Conservation (phyloP, 2,113 vertebrate species). For the Tyto alba region DNA sequence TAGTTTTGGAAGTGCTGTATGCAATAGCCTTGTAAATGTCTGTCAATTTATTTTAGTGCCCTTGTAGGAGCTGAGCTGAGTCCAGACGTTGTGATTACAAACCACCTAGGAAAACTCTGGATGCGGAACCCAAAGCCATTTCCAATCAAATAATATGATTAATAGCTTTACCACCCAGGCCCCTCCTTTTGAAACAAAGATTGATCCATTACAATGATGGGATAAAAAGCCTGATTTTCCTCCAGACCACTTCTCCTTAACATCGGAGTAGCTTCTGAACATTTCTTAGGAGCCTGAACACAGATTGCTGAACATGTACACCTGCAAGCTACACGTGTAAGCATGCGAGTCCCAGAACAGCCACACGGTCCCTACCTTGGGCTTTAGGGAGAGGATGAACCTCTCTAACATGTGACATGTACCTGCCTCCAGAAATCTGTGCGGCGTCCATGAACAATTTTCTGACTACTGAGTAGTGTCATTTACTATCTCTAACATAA, state of each 20-base stretch:
- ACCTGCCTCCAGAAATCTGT: background rate
- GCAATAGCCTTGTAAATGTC: background rate
- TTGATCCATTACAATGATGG: background rate
- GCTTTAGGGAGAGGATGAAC: background rate
- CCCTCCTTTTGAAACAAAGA: background rate
- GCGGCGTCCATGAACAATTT: background rate
- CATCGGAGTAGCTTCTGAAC: background rate
- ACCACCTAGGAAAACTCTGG: background rate
- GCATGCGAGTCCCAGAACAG: background rate
- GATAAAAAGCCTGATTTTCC: background rate
- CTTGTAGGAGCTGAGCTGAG: background rate
- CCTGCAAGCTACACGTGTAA: background rate
- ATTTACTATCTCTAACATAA: background rate
- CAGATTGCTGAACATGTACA: background rate
- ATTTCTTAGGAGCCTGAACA: background rate
- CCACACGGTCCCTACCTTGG: accelerated
- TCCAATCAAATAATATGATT: background rate
- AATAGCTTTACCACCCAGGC: background rate
- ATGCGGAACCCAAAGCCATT: background rate
- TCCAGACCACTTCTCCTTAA: background rate
- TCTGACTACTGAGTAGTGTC: background rate
- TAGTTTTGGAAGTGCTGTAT: background rate
- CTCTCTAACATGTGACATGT: background rate
- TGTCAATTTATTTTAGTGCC: background rate
- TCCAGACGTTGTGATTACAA: background rate